These are phyloP conservation scores for Antedon mediterranea DNA, from an alignment of 53 echinoderm and acorn worm species.

Conservation along the genomic window DNA sequence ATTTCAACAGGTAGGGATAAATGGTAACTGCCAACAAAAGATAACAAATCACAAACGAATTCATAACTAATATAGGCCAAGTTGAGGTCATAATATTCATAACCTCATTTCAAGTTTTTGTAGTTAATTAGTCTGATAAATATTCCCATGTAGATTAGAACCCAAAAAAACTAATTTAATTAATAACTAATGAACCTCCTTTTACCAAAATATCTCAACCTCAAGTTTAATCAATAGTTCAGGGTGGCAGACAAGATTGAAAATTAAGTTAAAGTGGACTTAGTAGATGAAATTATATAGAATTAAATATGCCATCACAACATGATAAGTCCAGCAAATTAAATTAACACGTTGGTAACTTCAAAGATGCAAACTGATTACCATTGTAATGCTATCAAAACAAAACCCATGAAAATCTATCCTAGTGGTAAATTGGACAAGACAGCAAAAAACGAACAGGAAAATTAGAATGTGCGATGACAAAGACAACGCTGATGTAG, in stretches of 20 bases:
- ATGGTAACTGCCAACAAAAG: neutral
- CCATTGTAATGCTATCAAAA: neutral
- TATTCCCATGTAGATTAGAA: neutral
- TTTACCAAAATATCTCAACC: neutral
- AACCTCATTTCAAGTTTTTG: neutral
- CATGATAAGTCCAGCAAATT: neutral
- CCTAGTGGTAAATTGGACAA: neutral
- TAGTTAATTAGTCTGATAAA: neutral
- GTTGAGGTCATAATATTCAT: neutral
- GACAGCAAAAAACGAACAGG: neutral
- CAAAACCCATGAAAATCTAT: neutral
- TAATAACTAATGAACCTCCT: neutral
- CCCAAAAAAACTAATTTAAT: neutral
- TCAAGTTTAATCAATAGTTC: no score
- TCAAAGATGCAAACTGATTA: neutral
- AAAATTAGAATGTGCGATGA: neutral
- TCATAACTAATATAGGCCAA: neutral
- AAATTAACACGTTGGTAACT: neutral
- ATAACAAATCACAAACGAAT: neutral
- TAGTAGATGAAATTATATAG: neutral
- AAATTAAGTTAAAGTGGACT: neutral
- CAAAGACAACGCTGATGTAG: neutral
- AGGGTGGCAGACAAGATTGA: no score
- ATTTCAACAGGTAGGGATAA: neutral
- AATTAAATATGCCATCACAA: neutral